phyloP scores from a whole-genome alignment of 2,113 vertebrate genomes.

The Etia nguti region DNA sequence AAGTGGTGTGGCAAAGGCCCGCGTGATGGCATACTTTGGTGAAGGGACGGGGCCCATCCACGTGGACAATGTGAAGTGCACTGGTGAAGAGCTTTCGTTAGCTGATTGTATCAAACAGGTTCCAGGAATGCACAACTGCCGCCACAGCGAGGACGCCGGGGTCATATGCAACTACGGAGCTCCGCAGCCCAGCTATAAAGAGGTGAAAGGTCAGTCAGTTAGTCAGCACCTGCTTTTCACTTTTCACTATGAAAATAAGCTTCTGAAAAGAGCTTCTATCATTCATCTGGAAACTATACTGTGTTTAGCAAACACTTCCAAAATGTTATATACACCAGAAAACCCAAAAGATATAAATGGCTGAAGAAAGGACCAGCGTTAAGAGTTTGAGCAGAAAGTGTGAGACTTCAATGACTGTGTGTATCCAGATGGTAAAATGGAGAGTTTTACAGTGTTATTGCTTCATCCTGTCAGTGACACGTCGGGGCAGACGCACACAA shows the following conservation, averaged over 20 bases:
- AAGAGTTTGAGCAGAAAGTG: neutral
- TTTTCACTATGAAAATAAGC: neutral
- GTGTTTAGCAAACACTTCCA: slow-evolving; percentile 41
- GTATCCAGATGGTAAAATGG: slow-evolving; percentile 55
- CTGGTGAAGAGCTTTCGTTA: slow-evolving; percentile 81
- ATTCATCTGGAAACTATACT: neutral
- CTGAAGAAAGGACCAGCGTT: neutral
- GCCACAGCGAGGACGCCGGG: slow-evolving; percentile 93
- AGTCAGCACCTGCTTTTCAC: neutral
- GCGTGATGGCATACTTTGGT: slow-evolving; percentile 94
- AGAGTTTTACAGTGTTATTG: slow-evolving; percentile 23
- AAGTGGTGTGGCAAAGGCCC: slow-evolving; percentile 85
- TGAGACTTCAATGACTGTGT: neutral
- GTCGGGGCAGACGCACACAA: slow-evolving; percentile 6
- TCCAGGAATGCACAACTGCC: slow-evolving; percentile 89
- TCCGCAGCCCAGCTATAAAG: slow-evolving; percentile 52
- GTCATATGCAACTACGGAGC: slow-evolving; percentile 88
- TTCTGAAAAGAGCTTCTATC: neutral
- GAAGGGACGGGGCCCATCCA: slow-evolving; percentile 93
- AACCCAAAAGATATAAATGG: slow-evolving; percentile 22
- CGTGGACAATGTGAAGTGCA: slow-evolving; percentile 88
- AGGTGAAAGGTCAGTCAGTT: slow-evolving; percentile 75
- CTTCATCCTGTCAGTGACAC: slow-evolving; percentile 48
- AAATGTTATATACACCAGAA: neutral
- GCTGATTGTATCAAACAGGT: slow-evolving; percentile 90